Evolutionary conservation across 2,113 vertebrate genomes (phyloP).

Genomic region (Setophaga kirtlandii): DNA sequence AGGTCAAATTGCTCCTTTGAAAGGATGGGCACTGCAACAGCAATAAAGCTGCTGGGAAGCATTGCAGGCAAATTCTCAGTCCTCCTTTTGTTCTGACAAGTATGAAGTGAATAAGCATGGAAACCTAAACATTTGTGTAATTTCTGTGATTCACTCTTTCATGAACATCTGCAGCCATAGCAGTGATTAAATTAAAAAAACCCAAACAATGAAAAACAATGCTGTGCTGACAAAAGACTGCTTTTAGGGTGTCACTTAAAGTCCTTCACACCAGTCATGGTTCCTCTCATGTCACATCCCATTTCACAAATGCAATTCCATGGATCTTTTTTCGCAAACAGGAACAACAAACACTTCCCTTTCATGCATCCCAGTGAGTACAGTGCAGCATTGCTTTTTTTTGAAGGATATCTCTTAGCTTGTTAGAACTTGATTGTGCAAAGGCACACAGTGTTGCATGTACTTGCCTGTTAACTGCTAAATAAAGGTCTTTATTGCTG

Average conservation of each 20-base stretch:
- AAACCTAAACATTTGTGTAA: background rate
- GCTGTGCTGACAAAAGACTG: background rate
- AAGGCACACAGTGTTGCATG: background rate
- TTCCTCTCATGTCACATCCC: background rate
- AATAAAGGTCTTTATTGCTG: slow-evolving; percentile 9
- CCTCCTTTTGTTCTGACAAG: background rate
- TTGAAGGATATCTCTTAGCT: slow-evolving; percentile 1
- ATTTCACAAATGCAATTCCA: background rate
- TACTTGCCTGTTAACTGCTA: background rate
- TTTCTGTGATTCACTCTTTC: background rate
- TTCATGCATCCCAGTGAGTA: background rate
- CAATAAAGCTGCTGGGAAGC: background rate
- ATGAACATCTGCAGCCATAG: background rate
- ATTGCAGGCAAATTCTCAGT: background rate
- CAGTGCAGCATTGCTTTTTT: background rate
- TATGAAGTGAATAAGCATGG: background rate
- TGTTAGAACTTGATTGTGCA: slow-evolving; percentile 10
- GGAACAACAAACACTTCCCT: background rate
- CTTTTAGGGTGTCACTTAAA: background rate
- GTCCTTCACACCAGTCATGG: background rate
- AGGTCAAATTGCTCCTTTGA: background rate
- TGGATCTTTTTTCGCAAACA: background rate
- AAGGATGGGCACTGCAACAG: background rate
- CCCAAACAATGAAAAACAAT: background rate
- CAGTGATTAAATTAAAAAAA: background rate